Evolutionary conservation across 1,140 invertebrate species (phyloP).

Genomic region (Pogonus chalceus): DNA sequence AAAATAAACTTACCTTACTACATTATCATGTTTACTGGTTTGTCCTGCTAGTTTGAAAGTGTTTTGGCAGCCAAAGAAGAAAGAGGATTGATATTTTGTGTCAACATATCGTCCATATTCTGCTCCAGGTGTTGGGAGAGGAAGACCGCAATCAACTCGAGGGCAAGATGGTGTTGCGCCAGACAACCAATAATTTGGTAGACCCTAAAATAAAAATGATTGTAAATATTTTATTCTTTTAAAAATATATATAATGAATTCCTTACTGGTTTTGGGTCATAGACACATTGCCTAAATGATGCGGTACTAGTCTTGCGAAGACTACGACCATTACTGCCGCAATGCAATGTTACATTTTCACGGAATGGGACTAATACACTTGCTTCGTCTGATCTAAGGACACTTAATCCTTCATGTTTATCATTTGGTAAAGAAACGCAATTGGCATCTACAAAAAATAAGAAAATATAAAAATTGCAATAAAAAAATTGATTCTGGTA

Average conservation of each 20-base stretch:
- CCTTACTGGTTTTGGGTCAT: conserved; percentile 76
- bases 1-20: conserved; percentile 51
- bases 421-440: conserved; percentile 85
- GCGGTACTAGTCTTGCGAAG: conserved; percentile 71
- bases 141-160: conserved; percentile 75
- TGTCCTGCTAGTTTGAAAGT: conserved; percentile 91
- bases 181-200: conserved; percentile 87
- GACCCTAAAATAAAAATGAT: conserved; percentile 44
- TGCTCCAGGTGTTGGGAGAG: conserved; percentile 81
- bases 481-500: neutral
- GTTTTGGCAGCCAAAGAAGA: conserved; percentile 94
- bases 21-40: conserved; percentile 81
- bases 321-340: conserved; percentile 63
- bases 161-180: conserved; percentile 77
- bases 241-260: conserved; percentile 8
- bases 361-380: conserved; percentile 77
- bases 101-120: conserved; percentile 81
- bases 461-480: conserved; percentile 1
- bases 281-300: conserved; percentile 85
- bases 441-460: conserved; percentile 59
- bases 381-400: conserved; percentile 63
- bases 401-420: conserved; percentile 70
- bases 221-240: neutral
- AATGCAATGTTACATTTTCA: conserved; percentile 80
- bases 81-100: conserved; percentile 82